Base-by-base conservation (phyloP, 2,113 vertebrate species). In the Arenaria interpres region DNA sequence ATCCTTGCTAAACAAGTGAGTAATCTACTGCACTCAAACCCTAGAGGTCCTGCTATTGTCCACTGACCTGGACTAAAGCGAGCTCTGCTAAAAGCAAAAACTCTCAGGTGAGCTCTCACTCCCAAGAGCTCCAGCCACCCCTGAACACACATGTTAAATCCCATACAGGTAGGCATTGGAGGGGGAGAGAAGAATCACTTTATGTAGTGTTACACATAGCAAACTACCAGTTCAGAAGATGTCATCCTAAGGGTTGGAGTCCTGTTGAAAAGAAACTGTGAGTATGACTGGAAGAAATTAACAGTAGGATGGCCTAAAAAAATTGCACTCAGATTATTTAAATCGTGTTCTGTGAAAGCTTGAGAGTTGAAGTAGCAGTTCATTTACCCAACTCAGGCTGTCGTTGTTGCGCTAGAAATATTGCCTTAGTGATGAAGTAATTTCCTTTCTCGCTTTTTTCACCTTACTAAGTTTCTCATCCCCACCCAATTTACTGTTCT, bases 111-210 rank as follows among this genome's bases (percentile, higher is more conserved):
- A 53, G 7, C 57, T 57, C 23, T 56, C 30, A 22, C 13, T 27
- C 20, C 3, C 15, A 50, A 67, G 63, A 66, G 28, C 74, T 45
- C 39, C 67, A 60, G n/a, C n/a, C 45, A 74, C 3, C 9, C 30
- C 30, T 54, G 20, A 56, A 72, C 7, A 50, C 0, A 0, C 8
- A 13, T 14, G 7, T 45, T 43, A 69, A 76, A 62, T 71, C 50
- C n/a, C 10, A 14, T 11, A 37, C 23, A 1, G 3, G 43, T 5
- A 46, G 50, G 22, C 30, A 39, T 0, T 23, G n/a, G 10, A 57
- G 14, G 6, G 17, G 14, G 18, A 77, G 8, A 62, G 5, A 83
- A 60, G 3, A 78, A 62, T 43, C 23, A 51, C 16, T 75, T 56
- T 4, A 14, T 5, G 23, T 27, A 12, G 37, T 12, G 30, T 6